These are phyloP conservation scores for Acleris cristana DNA, from an alignment of 2,888 invertebrate genomes.

Conservation along the genomic window DNA sequence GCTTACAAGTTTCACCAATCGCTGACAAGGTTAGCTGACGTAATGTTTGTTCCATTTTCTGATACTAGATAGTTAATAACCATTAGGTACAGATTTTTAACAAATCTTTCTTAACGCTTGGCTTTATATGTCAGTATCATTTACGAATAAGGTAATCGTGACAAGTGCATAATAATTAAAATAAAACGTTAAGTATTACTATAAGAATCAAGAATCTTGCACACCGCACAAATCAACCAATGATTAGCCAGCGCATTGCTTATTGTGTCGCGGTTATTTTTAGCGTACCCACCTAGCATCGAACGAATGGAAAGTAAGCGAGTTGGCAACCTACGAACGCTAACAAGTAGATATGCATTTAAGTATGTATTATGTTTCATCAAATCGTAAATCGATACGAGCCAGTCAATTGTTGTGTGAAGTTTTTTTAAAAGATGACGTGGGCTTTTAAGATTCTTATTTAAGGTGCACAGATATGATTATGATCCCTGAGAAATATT, in stretches of 20 bases:
- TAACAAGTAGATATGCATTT: constrained; percentile 45
- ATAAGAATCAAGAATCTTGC: constrained; percentile 33
- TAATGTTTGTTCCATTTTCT: constrained; percentile 44
- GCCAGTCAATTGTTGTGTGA: neutral
- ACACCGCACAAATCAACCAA: constrained; percentile 54
- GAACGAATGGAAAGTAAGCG: constrained; percentile 78
- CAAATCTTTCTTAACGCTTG: neutral
- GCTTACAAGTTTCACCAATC: constrained; percentile 53
- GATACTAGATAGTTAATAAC: constrained; percentile 49
- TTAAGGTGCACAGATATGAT: no score
- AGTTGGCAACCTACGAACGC: constrained; percentile 67
- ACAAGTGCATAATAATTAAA: no score
- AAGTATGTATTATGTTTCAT: constrained; percentile 39
- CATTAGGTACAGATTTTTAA: constrained; percentile 3
- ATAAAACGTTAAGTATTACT: neutral
- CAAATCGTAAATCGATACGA: constrained; percentile 23
- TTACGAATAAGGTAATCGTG: neutral
- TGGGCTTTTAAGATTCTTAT: no score
- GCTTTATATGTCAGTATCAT: neutral
- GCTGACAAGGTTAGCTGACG: constrained; percentile 57
- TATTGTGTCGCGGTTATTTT: constrained; percentile 71
- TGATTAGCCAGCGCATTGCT: constrained; percentile 64
- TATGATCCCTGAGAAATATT: no score
- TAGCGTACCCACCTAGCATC: constrained; percentile 63
- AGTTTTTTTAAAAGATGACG: no score